Base-by-base conservation (phyloP, 2,113 vertebrate genomes). In the Podarcis cretensis region DNA sequence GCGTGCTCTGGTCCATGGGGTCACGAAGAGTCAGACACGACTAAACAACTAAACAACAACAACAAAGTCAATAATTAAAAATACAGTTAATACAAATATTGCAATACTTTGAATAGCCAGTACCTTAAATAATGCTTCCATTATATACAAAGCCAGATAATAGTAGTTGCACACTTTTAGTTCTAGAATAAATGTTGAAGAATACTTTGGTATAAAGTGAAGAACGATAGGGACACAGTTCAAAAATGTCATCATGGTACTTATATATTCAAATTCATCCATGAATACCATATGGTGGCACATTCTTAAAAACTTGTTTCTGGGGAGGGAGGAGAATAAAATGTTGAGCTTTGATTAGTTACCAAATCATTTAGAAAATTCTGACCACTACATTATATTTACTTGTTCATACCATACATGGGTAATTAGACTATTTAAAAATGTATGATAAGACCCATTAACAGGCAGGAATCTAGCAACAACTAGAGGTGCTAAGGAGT, bases 191-290 rank as follows among this genome's bases (percentile, higher is more conserved):
- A 91, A 92, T 76, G 77, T 76, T 27, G 88, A 40, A 90, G 92
- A 80, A 89, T 57, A 25, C 1, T 3, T 54, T 87, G 90, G 80
- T 86, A 93, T 90, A 14, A 95, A 37, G 89, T 96, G 92, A 30
- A 96, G 48, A 59, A 93, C 54, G 68, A 96, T 90, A 83, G 96
- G 96, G 68, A 89, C 92, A 75, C 91, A 73, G 79, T 97, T 96
- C 23, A 96, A 89, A 43, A 95, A 14, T 79, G 94, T 87, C 68
- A 95, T 21, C 68, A 94, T 32, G 83, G 93, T 54, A 89, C 91
- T 90, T 54, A 88, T 83, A 92, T 92, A 94, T 84, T 96, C 94
- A 95, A 96, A 97, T 90, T 95, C 91, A 65, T 95, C 90, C 87
- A 92, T 95, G 91, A 88, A 94, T 80, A 96, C 85, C 69, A 95